These are phyloP conservation scores for Dryocosmus kuriphilus DNA, from an alignment of 2,888 invertebrate genomes.

Conservation along the genomic window DNA sequence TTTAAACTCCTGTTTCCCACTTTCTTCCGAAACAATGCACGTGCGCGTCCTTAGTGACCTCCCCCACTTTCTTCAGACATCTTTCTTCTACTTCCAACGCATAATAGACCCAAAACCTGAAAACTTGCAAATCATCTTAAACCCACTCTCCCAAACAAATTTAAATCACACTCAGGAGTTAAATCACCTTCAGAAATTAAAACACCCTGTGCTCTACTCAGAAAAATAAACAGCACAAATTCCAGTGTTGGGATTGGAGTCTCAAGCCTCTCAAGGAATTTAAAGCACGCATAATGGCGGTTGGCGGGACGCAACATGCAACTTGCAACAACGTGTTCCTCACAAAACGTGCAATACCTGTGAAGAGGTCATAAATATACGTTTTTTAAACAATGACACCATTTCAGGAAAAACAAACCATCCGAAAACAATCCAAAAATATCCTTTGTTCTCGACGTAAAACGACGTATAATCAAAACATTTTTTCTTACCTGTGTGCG, in stretches of 20 bases:
- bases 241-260: slow-evolving; percentile 8
- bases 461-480: not conserved
- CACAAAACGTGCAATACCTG: slow-evolving; percentile 19
- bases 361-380: slow-evolving; percentile 7
- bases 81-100: not conserved
- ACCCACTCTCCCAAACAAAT: not conserved
- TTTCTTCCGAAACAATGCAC: slow-evolving; percentile 10
- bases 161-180: not conserved
- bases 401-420: not conserved
- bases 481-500: slow-evolving; percentile 80
- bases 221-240: slow-evolving; percentile 6
- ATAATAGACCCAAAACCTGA: not conserved
- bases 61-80: slow-evolving; percentile 33
- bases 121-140: not conserved
- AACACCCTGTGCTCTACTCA: not conserved
- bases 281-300: slow-evolving; percentile 74
- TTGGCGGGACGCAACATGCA: slow-evolving; percentile 70
- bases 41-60: slow-evolving; percentile 25
- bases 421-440: slow-evolving; percentile 17
- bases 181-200: not conserved
- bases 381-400: not conserved
- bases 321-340: slow-evolving; percentile 25
- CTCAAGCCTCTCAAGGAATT: slow-evolving; percentile 58
- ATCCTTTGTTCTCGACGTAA: not conserved
- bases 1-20: not conserved